Evolutionary conservation across 2,888 invertebrate species (phyloP).

Genomic region (Bellardia pandia): DNA sequence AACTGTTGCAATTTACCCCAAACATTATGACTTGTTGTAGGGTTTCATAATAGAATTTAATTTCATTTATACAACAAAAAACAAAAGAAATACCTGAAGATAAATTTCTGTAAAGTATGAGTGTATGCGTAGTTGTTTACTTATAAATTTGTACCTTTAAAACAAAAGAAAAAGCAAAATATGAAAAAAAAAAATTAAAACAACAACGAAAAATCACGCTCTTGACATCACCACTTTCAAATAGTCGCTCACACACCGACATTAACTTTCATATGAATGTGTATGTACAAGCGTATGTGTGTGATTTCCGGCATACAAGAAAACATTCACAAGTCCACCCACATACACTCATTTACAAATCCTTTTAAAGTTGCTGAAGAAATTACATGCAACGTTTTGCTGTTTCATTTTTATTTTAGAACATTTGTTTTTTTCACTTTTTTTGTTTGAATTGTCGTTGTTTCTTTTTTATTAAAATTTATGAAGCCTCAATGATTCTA

Average conservation of each 20-base stretch:
- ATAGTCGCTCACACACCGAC: slow-evolving; percentile 7
- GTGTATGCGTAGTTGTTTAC: neutral
- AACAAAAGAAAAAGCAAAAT: slow-evolving; percentile 5
- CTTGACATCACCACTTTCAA: slow-evolving; percentile 44
- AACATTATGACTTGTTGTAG: neutral
- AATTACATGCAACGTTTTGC: slow-evolving; percentile 39
- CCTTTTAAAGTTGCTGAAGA: slow-evolving; percentile 37
- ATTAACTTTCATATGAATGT: neutral
- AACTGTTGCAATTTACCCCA: too few species aligned
- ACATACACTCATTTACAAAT: neutral
- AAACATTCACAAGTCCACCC: neutral
- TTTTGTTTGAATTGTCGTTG: slow-evolving; percentile 8
- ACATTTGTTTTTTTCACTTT: slow-evolving; percentile 11
- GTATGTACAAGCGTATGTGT: neutral
- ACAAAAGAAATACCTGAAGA: neutral
- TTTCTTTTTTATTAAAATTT: slow-evolving; percentile 55
- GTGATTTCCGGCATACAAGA: neutral
- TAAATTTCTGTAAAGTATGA: neutral
- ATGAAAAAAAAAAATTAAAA: slow-evolving; percentile 2
- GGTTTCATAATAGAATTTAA: neutral
- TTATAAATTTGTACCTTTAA: slow-evolving; percentile 6
- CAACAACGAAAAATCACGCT: neutral
- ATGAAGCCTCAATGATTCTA: slow-evolving; percentile 60
- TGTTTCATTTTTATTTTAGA: slow-evolving; percentile 14
- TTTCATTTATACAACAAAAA: neutral